Evolutionary conservation across 2,888 invertebrate genomes (phyloP).

Genomic region (Cybosia mesomella): DNA sequence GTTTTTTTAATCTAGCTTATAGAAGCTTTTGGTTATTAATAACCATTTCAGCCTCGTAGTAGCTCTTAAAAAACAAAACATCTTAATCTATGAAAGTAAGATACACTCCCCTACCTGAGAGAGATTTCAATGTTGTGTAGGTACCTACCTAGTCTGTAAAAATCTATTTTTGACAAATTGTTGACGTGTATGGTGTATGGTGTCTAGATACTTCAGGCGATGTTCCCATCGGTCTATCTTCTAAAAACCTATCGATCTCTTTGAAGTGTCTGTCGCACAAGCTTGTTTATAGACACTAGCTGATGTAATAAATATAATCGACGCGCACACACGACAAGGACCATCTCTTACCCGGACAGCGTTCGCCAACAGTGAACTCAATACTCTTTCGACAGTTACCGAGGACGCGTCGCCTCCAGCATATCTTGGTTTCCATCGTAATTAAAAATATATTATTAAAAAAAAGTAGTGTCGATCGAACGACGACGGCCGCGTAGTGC

Average conservation of each 20-base stretch:
- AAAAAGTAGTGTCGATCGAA: slow-evolving; percentile 40
- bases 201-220: slow-evolving; percentile 43
- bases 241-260: slow-evolving; percentile 81
- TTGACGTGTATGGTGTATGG: slow-evolving; percentile 31
- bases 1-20: too few relatives aligned
- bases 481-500: slow-evolving; percentile 44
- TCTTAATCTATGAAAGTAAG: too few relatives aligned
- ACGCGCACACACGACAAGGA: slow-evolving; percentile 78
- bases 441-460: slow-evolving; percentile 48
- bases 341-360: slow-evolving; percentile 70
- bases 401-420: slow-evolving; percentile 78
- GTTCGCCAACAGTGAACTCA: slow-evolving; percentile 78
- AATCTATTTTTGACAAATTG: slow-evolving; percentile 31
- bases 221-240: slow-evolving; percentile 68
- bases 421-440: slow-evolving; percentile 40
- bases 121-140: neutral
- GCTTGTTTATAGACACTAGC: slow-evolving; percentile 79
- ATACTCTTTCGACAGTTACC: slow-evolving; percentile 81
- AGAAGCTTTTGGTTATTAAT: too few relatives aligned
- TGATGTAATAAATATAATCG: slow-evolving; percentile 85
- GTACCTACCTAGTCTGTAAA: slow-evolving; percentile 9
- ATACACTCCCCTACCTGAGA: too few relatives aligned
- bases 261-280: slow-evolving; percentile 78
- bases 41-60: too few relatives aligned
- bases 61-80: too few relatives aligned